phyloP scores from a whole-genome alignment of 2,888 invertebrate genomes.

The Selenia dentaria region DNA sequence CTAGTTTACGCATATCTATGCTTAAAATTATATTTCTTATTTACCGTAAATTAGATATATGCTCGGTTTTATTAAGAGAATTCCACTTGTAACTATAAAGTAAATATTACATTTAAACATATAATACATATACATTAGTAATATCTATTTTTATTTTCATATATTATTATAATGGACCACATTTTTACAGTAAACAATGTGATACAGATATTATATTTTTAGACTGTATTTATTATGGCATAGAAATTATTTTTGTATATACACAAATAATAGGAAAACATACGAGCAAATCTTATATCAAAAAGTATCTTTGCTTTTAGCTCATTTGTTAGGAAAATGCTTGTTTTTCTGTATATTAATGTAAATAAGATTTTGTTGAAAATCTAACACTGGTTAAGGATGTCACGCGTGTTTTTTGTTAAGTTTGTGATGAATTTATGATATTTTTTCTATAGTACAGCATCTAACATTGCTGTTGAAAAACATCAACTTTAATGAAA shows the following conservation, averaged over 20 bases:
- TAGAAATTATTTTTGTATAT: slow-evolving; percentile 46
- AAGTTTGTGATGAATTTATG: slow-evolving; percentile 67
- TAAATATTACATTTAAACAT: neutral
- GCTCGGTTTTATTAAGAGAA: slow-evolving; percentile 1
- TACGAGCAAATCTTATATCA: slow-evolving; percentile 26
- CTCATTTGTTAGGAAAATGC: slow-evolving; percentile 40
- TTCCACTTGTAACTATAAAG: slow-evolving; percentile 18
- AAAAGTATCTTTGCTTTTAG: slow-evolving; percentile 62
- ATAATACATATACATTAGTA: slow-evolving; percentile 1
- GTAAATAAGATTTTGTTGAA: slow-evolving; percentile 48
- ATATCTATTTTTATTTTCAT: slow-evolving; percentile 13
- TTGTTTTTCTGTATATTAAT: slow-evolving; percentile 39
- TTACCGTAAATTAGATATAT: slow-evolving; percentile 5
- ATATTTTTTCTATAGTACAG: slow-evolving; percentile 29
- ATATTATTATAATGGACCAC: slow-evolving; percentile 51
- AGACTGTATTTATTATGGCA: slow-evolving; percentile 39
- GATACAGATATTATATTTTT: slow-evolving; percentile 73
- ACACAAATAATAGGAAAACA: slow-evolving; percentile 30
- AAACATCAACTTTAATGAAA: slow-evolving; percentile 10
- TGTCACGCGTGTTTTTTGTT: slow-evolving; percentile 55
- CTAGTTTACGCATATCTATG: slow-evolving; percentile 19
- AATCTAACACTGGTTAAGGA: slow-evolving; percentile 65
- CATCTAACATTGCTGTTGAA: slow-evolving; percentile 6
- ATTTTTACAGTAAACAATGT: slow-evolving; percentile 62
- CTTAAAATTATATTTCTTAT: slow-evolving; percentile 3